Percentiles rank a stretch among this genome's conserved stretches.
phyloP scores from a whole-genome alignment of 2,797 vertebrate genomes.

The Gymnopithys bicolor region DNA sequence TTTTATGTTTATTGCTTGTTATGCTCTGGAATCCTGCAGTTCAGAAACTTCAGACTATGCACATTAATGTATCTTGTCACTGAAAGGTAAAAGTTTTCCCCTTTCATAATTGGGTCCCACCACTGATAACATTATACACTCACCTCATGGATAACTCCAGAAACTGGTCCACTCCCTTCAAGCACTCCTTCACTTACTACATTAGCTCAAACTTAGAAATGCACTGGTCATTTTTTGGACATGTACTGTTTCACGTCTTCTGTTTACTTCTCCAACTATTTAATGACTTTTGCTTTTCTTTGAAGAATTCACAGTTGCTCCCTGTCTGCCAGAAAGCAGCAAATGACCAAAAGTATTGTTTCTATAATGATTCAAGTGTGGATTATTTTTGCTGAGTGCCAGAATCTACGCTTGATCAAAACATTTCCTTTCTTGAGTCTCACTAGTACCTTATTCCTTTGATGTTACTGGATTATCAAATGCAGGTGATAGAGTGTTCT shows the following conservation, averaged over 20 bases:
- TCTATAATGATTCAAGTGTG: neutral
- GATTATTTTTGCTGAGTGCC: neutral
- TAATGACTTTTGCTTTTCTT: neutral
- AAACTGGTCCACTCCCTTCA: neutral
- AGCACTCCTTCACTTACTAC: accelerated
- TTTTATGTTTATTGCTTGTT: neutral
- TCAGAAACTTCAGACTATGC: neutral
- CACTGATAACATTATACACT: accelerated
- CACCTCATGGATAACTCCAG: neutral
- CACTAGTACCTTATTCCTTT: neutral
- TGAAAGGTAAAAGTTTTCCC: neutral
- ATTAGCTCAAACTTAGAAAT: neutral
- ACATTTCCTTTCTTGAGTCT: neutral
- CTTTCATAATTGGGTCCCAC: neutral
- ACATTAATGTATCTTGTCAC: neutral
- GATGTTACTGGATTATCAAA: neutral
- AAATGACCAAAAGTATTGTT: neutral
- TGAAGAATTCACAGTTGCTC: neutral
- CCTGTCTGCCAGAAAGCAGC: neutral
- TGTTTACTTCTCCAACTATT: neutral
- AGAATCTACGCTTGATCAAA: neutral
- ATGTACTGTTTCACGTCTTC: neutral
- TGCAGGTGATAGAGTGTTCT: neutral
- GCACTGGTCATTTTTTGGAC: neutral
- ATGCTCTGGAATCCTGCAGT: neutral